Evolutionary conservation across 2,113 vertebrate genomes (phyloP).

Genomic region (Eudyptes chrysolophus): DNA sequence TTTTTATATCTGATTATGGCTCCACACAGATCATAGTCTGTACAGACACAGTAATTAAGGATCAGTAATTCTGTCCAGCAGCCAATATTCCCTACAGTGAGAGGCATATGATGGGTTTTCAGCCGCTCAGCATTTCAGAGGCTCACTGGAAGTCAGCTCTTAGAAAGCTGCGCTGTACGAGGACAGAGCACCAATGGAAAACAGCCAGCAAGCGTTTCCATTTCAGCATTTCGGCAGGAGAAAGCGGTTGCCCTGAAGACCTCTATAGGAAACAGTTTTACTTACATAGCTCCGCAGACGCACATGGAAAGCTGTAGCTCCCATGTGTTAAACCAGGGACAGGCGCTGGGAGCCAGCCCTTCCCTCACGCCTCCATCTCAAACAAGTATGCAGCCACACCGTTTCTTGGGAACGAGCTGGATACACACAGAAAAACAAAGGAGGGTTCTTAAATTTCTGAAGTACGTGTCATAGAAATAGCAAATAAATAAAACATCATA

Average conservation of each 20-base stretch:
- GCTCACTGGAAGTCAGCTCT: background rate
- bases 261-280: background rate
- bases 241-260: background rate
- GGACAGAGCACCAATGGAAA: background rate
- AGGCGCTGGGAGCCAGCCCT: background rate
- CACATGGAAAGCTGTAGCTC: background rate
- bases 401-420: slow-evolving; percentile 11
- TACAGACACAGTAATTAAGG: background rate
- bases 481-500: background rate
- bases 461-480: background rate
- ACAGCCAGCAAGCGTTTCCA: background rate
- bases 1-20: background rate
- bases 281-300: background rate
- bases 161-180: background rate
- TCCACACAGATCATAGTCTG: background rate
- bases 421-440: slow-evolving; percentile 39
- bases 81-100: background rate
- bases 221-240: background rate
- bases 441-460: slow-evolving; percentile 9
- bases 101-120: background rate
- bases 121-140: background rate
- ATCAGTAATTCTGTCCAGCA: background rate
- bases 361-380: background rate
- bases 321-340: background rate
- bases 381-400: background rate